Base-by-base conservation (phyloP, 1,140 invertebrate species). In the Drosophila insularis region DNA sequence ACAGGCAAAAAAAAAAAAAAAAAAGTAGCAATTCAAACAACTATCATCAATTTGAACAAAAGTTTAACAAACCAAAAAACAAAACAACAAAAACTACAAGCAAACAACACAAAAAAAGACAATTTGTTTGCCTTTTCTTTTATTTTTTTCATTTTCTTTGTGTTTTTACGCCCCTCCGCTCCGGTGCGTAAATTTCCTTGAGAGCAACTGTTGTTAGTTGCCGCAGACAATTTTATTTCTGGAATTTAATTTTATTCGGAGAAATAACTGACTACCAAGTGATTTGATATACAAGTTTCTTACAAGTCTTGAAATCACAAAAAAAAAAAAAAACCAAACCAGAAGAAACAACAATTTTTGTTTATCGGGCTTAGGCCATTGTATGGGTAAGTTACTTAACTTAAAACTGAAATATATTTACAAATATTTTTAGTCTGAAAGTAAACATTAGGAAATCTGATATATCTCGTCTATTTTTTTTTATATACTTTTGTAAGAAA, bases 351-450 rank as follows among this genome's bases (percentile, higher is more conserved):
- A 65, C 68, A 79, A 78, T 75, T 58, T 79, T 78, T 60, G 71
- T 86, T 81, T 78, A 84, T 91, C 78, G 90, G 90, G 90, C 90
- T 90, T 91, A 91, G 85, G 90, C 90, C 90, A 81, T 91, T 91
- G 90, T 91, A 91, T 91, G 90, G 90, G 90, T 91, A 75, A 91
- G 90, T 91, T 35, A 54, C 27, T 13, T 19, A 14, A 55, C 14
- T 5, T 7, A 43, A 19, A 27, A 27, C 27, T 27, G n/a, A n/a
- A n/a, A n/a, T n/a, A n/a, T n/a, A 27, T 27, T 1, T 27, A 5
- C 4, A 27, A 27, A 27, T 27, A 27, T 27, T 6, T 27, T 27
- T 27, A 27, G 27, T 27, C 27, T 4, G 27, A 27, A 27, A 27
- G 23, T 23, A 23, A 23, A 4, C 4, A 23, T 23, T 23, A 23